Evolutionary conservation across 1,140 invertebrate species (phyloP), one percentile per base, ranked within the genome.

Genomic region (Ericerus pela): DNA sequence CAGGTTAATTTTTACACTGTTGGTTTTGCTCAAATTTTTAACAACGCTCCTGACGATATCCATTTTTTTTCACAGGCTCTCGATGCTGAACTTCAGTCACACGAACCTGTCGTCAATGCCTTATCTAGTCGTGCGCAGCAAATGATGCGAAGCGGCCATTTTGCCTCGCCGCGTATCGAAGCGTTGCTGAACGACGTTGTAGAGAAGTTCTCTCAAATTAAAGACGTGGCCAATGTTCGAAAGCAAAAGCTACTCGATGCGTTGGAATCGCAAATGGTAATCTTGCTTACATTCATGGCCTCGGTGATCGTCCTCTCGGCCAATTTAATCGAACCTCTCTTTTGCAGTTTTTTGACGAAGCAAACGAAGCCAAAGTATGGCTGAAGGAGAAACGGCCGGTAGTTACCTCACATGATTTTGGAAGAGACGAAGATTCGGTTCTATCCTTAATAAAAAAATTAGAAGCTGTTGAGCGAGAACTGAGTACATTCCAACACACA

Each of bases 361-460:
- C 83, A 24, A 75, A 78, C 30, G 90, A 96, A 72, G 85, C 86
- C 14, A 83, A 88, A 61, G 78, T 81, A 30, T 94, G 89, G 89
- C 80, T 94, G 57, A 74, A 77, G 36, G 89, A 93, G 63, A 85
- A 87, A 62, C 73, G 78, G n/a, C 84, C 85, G 0, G 72, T 83
- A 26, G 65, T 93, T 12, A 75, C 77, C 1, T 85, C 81, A 0
- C 74, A 70, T 16, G 90, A 95, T 65, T 80, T 81, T 56, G 89
- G 88, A 1, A 82, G 85, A 56, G 90, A 94, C 68, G 88, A 93
- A 71, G 84, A 88, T 62, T 87, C 87, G 0, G 86, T 88, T 6
- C 79, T 82, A 58, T 79, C 80, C 2, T 70, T 85, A 29, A 71
- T 85, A 59, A 84, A 90, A 62, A 85, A 90, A 65, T 69, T 94